Conservation (phyloP, 2,888 invertebrate genomes). For the Resseliella maxima region DNA sequence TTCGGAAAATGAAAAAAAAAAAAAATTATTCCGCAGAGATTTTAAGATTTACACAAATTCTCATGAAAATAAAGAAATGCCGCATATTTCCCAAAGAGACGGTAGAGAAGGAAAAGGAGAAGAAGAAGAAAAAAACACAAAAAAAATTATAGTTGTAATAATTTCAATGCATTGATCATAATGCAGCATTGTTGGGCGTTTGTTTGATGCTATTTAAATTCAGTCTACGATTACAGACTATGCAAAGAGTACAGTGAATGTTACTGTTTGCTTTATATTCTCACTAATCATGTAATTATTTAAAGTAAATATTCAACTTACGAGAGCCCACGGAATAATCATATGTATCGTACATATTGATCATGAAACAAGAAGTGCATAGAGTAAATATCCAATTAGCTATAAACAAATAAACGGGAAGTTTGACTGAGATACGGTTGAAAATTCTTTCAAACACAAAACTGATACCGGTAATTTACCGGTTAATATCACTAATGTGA, state of each 20-base stretch:
- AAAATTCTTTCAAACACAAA: background rate
- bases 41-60: background rate
- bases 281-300: slow-evolving; percentile 40
- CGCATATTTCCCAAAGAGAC: slow-evolving; percentile 30
- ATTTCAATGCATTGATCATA: background rate
- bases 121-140: background rate
- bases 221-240: background rate
- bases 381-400: background rate
- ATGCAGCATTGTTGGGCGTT: slow-evolving; percentile 23
- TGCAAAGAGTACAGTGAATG: background rate
- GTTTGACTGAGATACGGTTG: background rate
- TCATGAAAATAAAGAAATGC: slow-evolving; percentile 27
- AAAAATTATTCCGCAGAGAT: background rate
- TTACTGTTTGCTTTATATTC: slow-evolving; percentile 21
- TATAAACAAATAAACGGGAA: background rate
- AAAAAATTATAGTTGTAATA: background rate
- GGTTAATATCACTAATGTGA: background rate
- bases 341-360: background rate
- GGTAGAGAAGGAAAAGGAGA: background rate
- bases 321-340: background rate
- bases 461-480: background rate
- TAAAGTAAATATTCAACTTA: background rate
- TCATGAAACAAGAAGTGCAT: slow-evolving; percentile 2
- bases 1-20: background rate
- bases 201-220: background rate